These are phyloP conservation scores for Drosophila parabipectinata DNA, from an alignment of 1,140 invertebrate genomes.

Conservation along the genomic window DNA sequence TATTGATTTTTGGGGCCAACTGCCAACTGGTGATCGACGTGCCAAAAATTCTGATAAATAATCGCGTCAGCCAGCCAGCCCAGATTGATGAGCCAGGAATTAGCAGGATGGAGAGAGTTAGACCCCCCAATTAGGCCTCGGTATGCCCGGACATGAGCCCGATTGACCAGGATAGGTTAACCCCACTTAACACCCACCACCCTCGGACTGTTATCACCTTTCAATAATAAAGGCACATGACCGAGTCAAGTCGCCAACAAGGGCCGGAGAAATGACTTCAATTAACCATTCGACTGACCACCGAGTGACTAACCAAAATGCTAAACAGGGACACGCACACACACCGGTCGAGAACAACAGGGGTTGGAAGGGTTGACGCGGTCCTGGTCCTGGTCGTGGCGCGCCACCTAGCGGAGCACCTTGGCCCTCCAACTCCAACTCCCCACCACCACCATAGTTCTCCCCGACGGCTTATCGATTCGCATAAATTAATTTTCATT, in stretches of 20 bases:
- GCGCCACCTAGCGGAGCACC: constrained; percentile 3
- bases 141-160: constrained; percentile 37
- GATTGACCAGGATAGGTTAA: constrained; percentile 34
- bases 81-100: constrained; percentile 8
- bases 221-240: constrained; percentile 72
- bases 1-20: constrained; percentile 58
- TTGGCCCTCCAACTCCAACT: background rate
- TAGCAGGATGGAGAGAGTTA: background rate
- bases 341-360: background rate
- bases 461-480: constrained; percentile 67
- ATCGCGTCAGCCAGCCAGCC: too few relatives aligned
- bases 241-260: constrained; percentile 53
- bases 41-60: constrained; percentile 20
- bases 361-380: constrained; percentile 47
- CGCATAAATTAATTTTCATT: constrained; percentile 82
- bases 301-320: constrained; percentile 73
- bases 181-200: constrained; percentile 73
- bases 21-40: constrained; percentile 55
- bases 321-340: constrained; percentile 54
- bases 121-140: constrained; percentile 5
- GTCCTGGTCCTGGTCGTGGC: constrained; percentile 25
- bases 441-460: background rate
- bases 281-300: constrained; percentile 75
- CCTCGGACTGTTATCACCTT: constrained; percentile 67
- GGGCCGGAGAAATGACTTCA: constrained; percentile 79